Base-by-base conservation (phyloP, 2,888 invertebrate species). In the Venustoraphidia nigricollis region DNA sequence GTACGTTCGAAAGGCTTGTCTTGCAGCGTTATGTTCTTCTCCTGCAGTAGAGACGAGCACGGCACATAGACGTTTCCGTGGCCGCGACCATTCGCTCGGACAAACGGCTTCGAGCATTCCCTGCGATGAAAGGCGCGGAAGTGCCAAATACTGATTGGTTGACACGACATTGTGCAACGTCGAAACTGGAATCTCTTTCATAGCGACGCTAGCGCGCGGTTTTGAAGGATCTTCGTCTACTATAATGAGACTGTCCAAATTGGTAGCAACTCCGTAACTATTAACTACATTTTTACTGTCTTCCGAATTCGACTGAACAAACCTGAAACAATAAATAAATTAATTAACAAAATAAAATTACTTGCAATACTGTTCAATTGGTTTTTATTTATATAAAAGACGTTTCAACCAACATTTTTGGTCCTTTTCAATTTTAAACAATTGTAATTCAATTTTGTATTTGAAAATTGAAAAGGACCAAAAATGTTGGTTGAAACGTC, bases 51-150 rank as follows among this genome's bases (percentile, higher is more conserved):
- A 85, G 55, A 94, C 79, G 56, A 93, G 72, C 60, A 94, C 78
- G 47, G 89, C 78, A 68, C 93, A 81, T 52, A 87, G 67, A 5
- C 79, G 75, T 58, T 84, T 83, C 17, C 81, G 72, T 1, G 79
- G 80, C 48, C 82, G 79, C 55, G 87, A 79, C 79, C 88, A 84
- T 64, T 90, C 90, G 49, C 86, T 81, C 1, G 95, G 95, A 60
- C 95, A 96, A 47, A 95, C 75, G 8, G 82, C 77, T 60, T 91
- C 89, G 57, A 92, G 69, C 54, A 84, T 71, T 47, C 72, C 73
- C 79, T 81, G 62, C n/a, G 93, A 93, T 0, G 93, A 93, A 8
- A 96, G 71, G 48, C 95, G 70, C 0, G 95, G 95, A 55, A 96
- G 67, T 34, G 84, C 79, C 47, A 96, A 73, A 69, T 86, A 89